phyloP scores from a whole-genome alignment of 2,113 vertebrate genomes.

The Erpornis zantholeuca region DNA sequence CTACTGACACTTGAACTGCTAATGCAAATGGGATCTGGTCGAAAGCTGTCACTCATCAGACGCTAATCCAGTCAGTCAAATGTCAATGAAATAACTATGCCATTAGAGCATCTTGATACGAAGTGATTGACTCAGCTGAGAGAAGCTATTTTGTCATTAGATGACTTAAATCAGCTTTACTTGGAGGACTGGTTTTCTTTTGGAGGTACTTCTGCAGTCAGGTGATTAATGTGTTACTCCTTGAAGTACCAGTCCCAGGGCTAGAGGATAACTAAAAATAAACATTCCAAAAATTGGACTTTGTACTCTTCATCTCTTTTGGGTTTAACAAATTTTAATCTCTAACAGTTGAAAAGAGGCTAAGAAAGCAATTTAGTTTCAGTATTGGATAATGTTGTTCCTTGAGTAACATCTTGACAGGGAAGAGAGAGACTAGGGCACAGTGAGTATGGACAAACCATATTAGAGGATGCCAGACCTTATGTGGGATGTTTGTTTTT shows the following conservation, averaged over 20 bases:
- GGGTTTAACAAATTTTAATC: not conserved
- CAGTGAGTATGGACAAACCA: not conserved
- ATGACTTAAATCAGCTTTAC: not conserved
- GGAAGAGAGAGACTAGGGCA: not conserved
- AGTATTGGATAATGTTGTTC: not conserved
- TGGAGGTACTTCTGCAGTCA: not conserved
- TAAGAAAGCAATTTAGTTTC: not conserved
- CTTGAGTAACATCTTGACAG: not conserved
- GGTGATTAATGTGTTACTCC: not conserved
- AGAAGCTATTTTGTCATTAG: not conserved
- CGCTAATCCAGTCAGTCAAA: not conserved
- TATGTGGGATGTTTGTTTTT: constrained; percentile 13
- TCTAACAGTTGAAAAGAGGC: not conserved
- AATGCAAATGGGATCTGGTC: not conserved
- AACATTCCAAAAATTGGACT: not conserved
- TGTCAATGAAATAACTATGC: not conserved
- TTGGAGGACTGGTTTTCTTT: not conserved
- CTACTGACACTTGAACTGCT: not conserved
- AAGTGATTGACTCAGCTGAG: not conserved
- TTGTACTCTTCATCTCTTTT: not conserved
- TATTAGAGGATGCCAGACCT: not conserved
- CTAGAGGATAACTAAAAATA: not conserved
- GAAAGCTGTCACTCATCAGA: not conserved
- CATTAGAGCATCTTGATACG: not conserved
- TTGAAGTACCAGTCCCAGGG: not conserved